Evolutionary conservation across 1,140 invertebrate species (phyloP).

Genomic region (Phthorimaea operculella): DNA sequence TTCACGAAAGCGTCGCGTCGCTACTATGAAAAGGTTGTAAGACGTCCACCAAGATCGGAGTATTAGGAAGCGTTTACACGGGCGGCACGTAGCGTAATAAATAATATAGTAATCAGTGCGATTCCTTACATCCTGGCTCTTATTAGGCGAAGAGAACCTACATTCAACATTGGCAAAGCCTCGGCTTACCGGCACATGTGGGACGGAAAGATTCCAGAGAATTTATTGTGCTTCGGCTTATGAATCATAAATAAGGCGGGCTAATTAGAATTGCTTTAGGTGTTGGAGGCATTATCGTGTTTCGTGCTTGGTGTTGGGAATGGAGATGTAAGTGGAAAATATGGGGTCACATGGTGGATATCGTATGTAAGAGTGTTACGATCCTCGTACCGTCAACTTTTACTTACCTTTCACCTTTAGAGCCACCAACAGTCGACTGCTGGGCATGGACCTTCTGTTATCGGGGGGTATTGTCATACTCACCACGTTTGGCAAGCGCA

Average conservation of each 20-base stretch:
- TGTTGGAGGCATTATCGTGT: neutral
- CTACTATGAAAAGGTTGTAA: constrained; percentile 42
- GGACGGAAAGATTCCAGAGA: constrained; percentile 58
- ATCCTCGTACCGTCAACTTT: no score
- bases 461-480: no score
- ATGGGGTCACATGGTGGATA: neutral
- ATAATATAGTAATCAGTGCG: constrained; percentile 66
- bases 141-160: constrained; percentile 58
- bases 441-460: no score
- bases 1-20: neutral
- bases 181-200: constrained; percentile 62
- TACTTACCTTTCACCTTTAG: no score
- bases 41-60: constrained; percentile 38
- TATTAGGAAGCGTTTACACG: constrained; percentile 63
- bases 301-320: constrained; percentile 1
- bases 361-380: no score
- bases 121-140: constrained; percentile 65
- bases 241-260: constrained; percentile 65
- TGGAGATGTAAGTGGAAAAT: neutral
- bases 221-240: constrained; percentile 66
- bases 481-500: no score
- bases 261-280: constrained; percentile 49
- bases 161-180: constrained; percentile 65
- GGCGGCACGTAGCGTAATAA: constrained; percentile 63
- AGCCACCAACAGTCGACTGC: no score